Conservation (phyloP, 2,797 vertebrate species). For the Xenops minutus region DNA sequence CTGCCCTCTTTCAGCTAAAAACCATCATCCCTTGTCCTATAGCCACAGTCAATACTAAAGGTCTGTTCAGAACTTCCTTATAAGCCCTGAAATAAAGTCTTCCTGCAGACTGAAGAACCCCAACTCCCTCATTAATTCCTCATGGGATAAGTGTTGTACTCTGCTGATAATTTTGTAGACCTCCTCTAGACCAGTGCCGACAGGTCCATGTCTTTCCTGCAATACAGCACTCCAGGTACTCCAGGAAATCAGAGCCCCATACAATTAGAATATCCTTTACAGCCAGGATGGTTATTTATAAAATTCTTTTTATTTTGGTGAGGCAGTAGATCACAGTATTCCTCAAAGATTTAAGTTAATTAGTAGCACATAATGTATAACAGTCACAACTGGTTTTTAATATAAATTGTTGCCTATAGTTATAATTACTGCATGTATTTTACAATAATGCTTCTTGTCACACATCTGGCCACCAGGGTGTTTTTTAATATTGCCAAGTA, state of each 20-base stretch:
- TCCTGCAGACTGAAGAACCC: rapidly evolving
- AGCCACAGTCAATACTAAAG: not conserved
- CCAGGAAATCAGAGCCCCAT: not conserved
- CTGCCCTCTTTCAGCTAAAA: not conserved
- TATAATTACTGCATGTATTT: not conserved
- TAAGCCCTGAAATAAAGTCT: not conserved
- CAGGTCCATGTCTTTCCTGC: not conserved
- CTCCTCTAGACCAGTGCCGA: not conserved
- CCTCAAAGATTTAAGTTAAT: not conserved
- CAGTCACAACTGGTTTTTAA: not conserved
- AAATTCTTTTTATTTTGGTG: not conserved
- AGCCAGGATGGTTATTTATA: not conserved
- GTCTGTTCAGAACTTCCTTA: rapidly evolving
- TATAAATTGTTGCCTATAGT: not conserved
- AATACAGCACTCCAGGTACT: not conserved
- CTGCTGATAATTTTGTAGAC: not conserved
- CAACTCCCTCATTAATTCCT: not conserved
- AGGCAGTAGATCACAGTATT: not conserved
- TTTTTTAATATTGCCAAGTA: not conserved
- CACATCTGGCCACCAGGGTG: not conserved
- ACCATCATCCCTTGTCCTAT: rapidly evolving
- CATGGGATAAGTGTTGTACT: rapidly evolving
- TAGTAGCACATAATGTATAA: not conserved
- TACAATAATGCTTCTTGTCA: not conserved
- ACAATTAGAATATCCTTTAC: not conserved